phyloP scores from a whole-genome alignment of 2,888 invertebrate species.

The Steromphala cineraria region DNA sequence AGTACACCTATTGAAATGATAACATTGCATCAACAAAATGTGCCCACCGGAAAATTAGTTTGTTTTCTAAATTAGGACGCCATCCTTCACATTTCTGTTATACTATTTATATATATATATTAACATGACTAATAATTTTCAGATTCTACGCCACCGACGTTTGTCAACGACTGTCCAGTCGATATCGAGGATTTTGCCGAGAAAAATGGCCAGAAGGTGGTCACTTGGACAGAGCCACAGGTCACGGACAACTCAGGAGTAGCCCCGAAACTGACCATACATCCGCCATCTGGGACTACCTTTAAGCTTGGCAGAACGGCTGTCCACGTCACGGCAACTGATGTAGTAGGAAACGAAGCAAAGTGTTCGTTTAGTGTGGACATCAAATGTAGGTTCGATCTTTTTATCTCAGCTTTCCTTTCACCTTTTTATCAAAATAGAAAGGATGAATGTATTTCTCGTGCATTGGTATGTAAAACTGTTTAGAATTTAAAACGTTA shows the following conservation, averaged over 20 bases:
- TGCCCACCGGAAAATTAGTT: too few species aligned
- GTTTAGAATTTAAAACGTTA: too few species aligned
- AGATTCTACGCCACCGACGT: not conserved
- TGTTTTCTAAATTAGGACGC: too few species aligned
- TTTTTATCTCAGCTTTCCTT: too few species aligned
- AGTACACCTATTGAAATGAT: too few species aligned
- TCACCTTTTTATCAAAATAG: too few species aligned
- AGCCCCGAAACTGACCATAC: conserved; percentile 4
- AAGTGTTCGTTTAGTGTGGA: conserved; percentile 29
- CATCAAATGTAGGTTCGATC: conserved; percentile 28
- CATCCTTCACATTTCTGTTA: too few species aligned
- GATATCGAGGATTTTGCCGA: not conserved
- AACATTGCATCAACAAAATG: too few species aligned
- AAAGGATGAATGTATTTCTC: too few species aligned
- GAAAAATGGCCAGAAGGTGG: not conserved
- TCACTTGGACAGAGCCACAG: not conserved
- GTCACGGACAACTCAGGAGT: not conserved
- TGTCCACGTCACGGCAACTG: conserved; percentile 25
- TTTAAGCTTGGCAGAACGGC: conserved; percentile 20
- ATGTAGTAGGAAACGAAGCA: conserved; percentile 24
- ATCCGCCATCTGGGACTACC: conserved; percentile 1
- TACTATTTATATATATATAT: too few species aligned
- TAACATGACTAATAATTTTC: too few species aligned
- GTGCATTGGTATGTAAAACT: too few species aligned
- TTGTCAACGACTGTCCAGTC: not conserved